phyloP scores from a whole-genome alignment of 2,888 invertebrate genomes.

The Syritta pipiens region DNA sequence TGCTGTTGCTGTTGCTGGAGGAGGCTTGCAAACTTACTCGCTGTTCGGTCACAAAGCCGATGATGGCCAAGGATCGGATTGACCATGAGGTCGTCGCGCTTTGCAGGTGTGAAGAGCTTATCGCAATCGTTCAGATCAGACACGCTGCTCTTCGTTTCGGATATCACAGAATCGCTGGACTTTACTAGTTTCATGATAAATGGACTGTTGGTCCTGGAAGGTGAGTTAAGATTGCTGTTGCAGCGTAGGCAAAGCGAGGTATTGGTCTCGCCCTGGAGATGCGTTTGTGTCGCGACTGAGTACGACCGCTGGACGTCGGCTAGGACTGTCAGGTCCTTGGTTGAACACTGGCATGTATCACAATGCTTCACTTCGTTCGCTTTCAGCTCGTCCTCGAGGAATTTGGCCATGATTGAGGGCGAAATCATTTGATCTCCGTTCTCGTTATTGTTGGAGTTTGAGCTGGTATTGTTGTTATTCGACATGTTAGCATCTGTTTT shows the following conservation, averaged over 20 bases:
- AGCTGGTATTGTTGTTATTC: conserved; percentile 35
- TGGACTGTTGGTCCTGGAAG: conserved; percentile 79
- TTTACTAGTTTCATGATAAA: conserved; percentile 79
- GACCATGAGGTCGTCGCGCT: conserved; percentile 79
- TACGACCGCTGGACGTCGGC: conserved; percentile 82
- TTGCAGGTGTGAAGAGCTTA: conserved; percentile 77
- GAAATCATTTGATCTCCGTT: conserved; percentile 82
- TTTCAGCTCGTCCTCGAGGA: conserved; percentile 92
- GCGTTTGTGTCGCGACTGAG: conserved; percentile 85
- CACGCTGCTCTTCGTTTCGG: conserved; percentile 79
- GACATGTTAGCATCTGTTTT: conserved; percentile 51
- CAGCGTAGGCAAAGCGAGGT: conserved; percentile 82
- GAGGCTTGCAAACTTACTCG: conserved; percentile 58
- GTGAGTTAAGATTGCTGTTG: conserved; percentile 81
- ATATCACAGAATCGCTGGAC: conserved; percentile 79
- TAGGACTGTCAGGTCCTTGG: conserved; percentile 80
- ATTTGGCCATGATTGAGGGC: conserved; percentile 94
- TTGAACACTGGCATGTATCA: conserved; percentile 88
- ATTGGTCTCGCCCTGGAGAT: conserved; percentile 79
- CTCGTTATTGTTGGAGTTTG: conserved; percentile 55
- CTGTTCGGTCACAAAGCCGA: conserved; percentile 81
- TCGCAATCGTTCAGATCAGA: conserved; percentile 78
- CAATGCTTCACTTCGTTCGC: conserved; percentile 89
- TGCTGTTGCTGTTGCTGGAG: conserved; percentile 51
- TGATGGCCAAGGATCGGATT: conserved; percentile 82